Base-by-base conservation (phyloP, 2,113 vertebrate species). In the Cephalopholis sonnerati region DNA sequence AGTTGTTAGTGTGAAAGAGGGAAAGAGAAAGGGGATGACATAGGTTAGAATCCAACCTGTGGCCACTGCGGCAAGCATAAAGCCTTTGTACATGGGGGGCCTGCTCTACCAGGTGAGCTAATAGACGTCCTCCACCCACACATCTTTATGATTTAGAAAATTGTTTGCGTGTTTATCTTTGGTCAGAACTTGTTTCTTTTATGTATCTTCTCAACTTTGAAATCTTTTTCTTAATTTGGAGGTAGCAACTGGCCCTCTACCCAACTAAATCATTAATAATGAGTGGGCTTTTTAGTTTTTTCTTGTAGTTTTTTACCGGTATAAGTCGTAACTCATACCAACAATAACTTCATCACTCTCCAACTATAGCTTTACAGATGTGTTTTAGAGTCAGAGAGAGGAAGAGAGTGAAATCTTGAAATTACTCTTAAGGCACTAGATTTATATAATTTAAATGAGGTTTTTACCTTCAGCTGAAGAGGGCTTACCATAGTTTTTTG, bases 341-440 rank as follows among this genome's bases (percentile, higher is more conserved):
- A n/a, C 29, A 25, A 11, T 64, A 29, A 70, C 79, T 46, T 67
- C 74, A 68, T 84, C 55, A 36, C 29, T 64, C 29, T 68, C 25
- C 18, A 76, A 48, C 46, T 32, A 61, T 61, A 29, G 58, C 13
- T 73, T 41, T 70, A 51, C 13, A 29, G 25, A 16, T 27, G 46
- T 57, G 27, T 89, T 62, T 66, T 32, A 36, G 54, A 74, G 58
- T 44, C 15, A 1, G 68, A 18, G 51, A 1, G 68, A n/a, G 51
- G 4, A 54, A 54, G 20, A 62, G 61, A 44, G 7, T 41, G 36
- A 69, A 17, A 1, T 25, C 44, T 18, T 65, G 8, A 25, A 65
- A 8, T 64, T 15, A 15, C 5, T n/a, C 41, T 41, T 50, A 18
- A 39, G 2, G 61, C 4, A n/a, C n/a, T 39, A 6, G 2, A 63